Base-by-base conservation (phyloP, 2,113 vertebrate species). In the Dasyornis broadbenti region DNA sequence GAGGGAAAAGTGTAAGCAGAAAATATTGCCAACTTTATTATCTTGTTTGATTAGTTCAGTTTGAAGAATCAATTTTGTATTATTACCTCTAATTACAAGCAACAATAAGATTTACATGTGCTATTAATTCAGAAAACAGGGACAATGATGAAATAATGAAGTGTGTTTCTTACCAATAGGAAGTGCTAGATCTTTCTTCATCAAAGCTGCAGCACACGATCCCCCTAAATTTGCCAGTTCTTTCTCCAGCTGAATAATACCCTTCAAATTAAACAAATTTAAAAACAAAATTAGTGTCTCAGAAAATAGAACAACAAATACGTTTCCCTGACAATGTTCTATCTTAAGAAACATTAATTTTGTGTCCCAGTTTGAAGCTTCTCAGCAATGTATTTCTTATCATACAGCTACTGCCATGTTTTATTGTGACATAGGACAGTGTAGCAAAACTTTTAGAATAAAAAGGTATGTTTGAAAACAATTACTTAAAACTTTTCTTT, bases 131-230 rank as follows among this genome's bases (percentile, higher is more conserved):
- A 86, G 52, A 86, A 92, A 86, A 65, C 31, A 11, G 1, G 0
- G 31, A 69, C 10, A 47, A 33, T 6, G 6, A 40, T 12, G 7
- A 88, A 83, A 28, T 40, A 82, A 65, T 7, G 3, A 91, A 73
- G 4, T 8, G n/a, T 45, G 40, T 12, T 12, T 77, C 40, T 33
- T 98, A 99, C 99, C 99, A 97, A 99, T 98, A 53, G 99, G 99
- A 92, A 99, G 98, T 1, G 99, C 99, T 86, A 99, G 96, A 87
- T 99, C 99, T 96, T 99, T 99, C 97, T 99, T 99, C 99, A 99
- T 99, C 78, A 99, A 98, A 81, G 99, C 99, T 80, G 99, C 99
- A 63, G 99, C 99, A 97, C 99, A 99, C 57, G 99, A 98, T 53
- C 99, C 99, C 88, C 99, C 99, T 68, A 99, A 97, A 96, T 99